These are phyloP conservation scores for Anguilla japonica DNA, from an alignment of 2,113 vertebrate species.

Conservation along the genomic window DNA sequence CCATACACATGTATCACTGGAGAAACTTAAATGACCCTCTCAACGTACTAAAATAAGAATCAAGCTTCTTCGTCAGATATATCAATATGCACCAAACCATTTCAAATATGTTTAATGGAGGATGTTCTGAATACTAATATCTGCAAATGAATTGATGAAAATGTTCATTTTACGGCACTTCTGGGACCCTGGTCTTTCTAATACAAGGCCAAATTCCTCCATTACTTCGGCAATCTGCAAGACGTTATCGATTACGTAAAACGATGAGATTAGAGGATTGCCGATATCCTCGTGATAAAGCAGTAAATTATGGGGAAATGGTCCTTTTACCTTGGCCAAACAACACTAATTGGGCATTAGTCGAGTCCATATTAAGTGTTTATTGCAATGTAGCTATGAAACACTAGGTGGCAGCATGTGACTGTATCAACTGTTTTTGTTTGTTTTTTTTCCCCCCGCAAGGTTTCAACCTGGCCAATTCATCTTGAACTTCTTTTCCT, in stretches of 20 bases:
- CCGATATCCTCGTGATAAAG: neutral
- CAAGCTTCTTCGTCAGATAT: neutral
- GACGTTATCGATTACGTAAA: neutral
- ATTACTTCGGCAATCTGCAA: neutral
- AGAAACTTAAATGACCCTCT: neutral
- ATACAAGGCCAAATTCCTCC: neutral
- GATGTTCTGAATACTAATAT: neutral
- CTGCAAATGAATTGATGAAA: neutral
- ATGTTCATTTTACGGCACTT: neutral
- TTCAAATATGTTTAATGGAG: neutral
- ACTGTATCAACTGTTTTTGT: slow-evolving; percentile 2
- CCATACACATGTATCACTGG: neutral
- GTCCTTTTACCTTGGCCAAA: neutral
- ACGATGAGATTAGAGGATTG: neutral
- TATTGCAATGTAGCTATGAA: slow-evolving; percentile 1
- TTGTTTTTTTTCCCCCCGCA: neutral
- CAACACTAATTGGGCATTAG: neutral
- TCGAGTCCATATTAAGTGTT: neutral
- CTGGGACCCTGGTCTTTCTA: neutral
- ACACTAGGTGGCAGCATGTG: slow-evolving; percentile 44
- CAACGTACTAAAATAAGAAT: neutral
- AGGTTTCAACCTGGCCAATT: neutral
- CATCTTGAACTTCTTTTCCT: neutral
- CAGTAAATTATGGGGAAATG: neutral
- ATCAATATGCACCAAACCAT: neutral